Evolutionary conservation across 2,888 invertebrate species (phyloP).

Genomic region (Lepas anatifera): DNA sequence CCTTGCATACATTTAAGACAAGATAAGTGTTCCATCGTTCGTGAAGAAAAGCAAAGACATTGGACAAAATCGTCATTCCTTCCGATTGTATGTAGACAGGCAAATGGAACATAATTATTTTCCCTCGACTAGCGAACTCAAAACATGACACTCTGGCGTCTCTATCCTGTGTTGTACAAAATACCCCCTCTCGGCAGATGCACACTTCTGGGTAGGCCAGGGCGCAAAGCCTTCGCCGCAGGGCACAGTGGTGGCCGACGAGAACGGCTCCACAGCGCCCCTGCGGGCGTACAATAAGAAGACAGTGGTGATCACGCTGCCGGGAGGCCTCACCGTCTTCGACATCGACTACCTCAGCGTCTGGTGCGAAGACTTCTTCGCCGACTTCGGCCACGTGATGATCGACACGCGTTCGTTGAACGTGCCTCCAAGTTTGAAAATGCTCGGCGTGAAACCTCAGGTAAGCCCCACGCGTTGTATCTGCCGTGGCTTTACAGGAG

Average conservation of each 20-base stretch:
- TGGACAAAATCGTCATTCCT: too few relatives aligned
- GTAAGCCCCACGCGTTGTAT: too few relatives aligned
- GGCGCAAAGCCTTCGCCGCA: constrained; percentile 68
- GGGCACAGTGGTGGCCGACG: constrained; percentile 76
- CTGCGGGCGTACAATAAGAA: constrained; percentile 69
- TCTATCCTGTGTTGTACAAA: too few relatives aligned
- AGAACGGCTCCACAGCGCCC: constrained; percentile 71
- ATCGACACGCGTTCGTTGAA: constrained; percentile 55
- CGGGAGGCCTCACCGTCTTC: constrained; percentile 76
- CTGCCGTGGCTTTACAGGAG: too few relatives aligned
- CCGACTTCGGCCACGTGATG: constrained; percentile 77
- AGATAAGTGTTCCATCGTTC: too few relatives aligned
- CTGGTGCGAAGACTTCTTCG: constrained; percentile 87
- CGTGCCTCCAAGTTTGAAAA: constrained; percentile 80
- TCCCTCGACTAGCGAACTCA: too few relatives aligned
- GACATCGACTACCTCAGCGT: constrained; percentile 86
- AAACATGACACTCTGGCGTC: too few relatives aligned
- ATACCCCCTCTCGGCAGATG: constrained; percentile 54
- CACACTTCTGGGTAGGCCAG: constrained; percentile 85
- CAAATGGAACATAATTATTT: too few relatives aligned
- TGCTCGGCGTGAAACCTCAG: constrained; percentile 89
- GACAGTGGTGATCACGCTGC: constrained; percentile 80
- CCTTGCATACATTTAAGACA: too few relatives aligned
- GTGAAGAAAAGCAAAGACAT: too few relatives aligned
- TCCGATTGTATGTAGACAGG: too few relatives aligned